These are phyloP conservation scores for Piscicola geometra DNA, from an alignment of 2,888 invertebrate species.

Conservation along the genomic window DNA sequence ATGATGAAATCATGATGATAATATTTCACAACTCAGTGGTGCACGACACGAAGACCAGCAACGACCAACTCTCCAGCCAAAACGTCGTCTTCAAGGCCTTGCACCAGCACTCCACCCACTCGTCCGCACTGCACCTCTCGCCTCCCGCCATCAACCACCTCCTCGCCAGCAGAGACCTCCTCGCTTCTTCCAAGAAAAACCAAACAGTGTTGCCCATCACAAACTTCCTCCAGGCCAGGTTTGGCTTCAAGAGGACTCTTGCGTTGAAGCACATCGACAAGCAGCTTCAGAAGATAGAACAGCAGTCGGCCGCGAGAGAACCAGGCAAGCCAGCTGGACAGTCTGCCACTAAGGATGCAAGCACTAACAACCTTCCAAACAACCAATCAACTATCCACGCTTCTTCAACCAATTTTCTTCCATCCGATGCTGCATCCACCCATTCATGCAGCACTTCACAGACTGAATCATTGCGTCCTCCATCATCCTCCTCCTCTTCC, in stretches of 20 bases:
- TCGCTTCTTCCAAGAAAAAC: slow-evolving; percentile 44
- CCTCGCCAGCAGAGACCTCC: slow-evolving; percentile 48
- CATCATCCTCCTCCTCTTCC: slow-evolving; percentile 6
- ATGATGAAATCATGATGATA: not conserved
- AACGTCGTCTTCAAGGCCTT: slow-evolving; percentile 3
- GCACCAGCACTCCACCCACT: slow-evolving; percentile 43
- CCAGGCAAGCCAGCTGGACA: not conserved
- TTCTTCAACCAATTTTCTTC: not conserved
- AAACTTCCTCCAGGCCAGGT: slow-evolving; percentile 46
- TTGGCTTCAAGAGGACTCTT: not conserved
- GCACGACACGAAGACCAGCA: slow-evolving; percentile 11
- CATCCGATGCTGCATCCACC: not conserved
- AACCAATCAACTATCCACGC: not conserved
- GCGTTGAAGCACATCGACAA: not conserved
- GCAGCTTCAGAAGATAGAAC: not conserved
- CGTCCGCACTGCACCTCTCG: slow-evolving; percentile 47
- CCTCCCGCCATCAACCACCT: slow-evolving; percentile 54
- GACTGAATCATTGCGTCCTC: not conserved
- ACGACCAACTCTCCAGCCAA: slow-evolving; percentile 12
- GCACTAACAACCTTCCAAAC: not conserved
- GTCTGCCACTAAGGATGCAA: not conserved
- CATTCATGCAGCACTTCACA: not conserved
- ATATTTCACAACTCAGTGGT: not conserved
- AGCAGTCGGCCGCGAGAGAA: not conserved
- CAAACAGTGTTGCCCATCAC: slow-evolving; percentile 44